Evolutionary conservation across 2,888 invertebrate genomes (phyloP), one percentile per base, ranked within the genome.

Genomic region (Dynastes tityus): DNA sequence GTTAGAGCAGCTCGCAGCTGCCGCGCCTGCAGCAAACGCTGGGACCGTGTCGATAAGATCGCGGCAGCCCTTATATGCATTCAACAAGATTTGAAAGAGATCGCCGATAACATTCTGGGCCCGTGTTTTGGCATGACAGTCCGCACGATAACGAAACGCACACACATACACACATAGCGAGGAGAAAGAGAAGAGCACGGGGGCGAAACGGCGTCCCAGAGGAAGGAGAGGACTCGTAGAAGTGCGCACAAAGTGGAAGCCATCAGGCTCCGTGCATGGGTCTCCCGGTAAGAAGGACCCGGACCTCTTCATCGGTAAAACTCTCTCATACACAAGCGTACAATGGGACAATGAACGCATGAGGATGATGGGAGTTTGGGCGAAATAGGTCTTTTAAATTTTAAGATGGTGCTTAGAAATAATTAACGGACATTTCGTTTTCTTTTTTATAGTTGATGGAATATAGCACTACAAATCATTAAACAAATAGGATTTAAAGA

Each of bases 51-150:
- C 83, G 87, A 88, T 88, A 88, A 87, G 85, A 88, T 88, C 88
- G 84, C 86, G 86, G 86, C 88, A 88, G 88, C 89, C 89, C 88
- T 89, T 71, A 71, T 89, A 89, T 89, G 88, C 88, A 89, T 89
- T 89, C 88, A 89, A 87, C 88, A 87, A 88, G 88, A 89, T 89
- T 89, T 89, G 89, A 89, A 89, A 89, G 89, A 89, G 89, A 89
- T 89, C 87, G 83, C 83, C 85, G 89, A 89, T 89, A 89, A 89
- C 89, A 89, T 89, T 89, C 88, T 88, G 85, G 87, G 88, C 87
- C 88, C 89, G 89, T 89, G 89, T 89, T 89, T 89, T 89, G 89
- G 88, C 89, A 89, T 89, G 88, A 89, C 89, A 89, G 89, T 89
- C 87, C 87, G 87, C 86, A 86, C 87, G 88, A 88, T 88, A 88